Conservation (phyloP, 1,140 invertebrate genomes). For the Scylla paramamosain region DNA sequence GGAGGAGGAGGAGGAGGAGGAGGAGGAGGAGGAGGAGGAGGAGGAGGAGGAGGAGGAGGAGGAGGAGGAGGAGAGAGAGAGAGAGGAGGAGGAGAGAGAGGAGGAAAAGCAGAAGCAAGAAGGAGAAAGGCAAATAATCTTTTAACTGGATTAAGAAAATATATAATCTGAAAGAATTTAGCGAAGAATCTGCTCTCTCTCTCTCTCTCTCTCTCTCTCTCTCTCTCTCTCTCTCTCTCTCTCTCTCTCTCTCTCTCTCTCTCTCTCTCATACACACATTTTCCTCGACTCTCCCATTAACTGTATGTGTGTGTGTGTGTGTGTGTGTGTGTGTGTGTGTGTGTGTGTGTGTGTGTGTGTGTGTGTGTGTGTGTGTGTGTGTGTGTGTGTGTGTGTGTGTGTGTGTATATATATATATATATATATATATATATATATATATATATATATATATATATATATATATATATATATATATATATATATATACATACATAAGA, state of each 20-base stretch:
- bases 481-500: background rate
- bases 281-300: too few relatives aligned
- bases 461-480: constrained; percentile 38
- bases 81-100: background rate
- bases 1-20: background rate
- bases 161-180: too few relatives aligned
- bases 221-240: too few relatives aligned
- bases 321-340: background rate
- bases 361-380: constrained; percentile 35
- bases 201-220: too few relatives aligned
- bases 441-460: constrained; percentile 38
- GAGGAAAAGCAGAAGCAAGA: background rate
- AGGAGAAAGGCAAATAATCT: too few relatives aligned
- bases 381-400: constrained; percentile 12
- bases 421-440: background rate
- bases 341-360: constrained; percentile 35
- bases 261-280: too few relatives aligned
- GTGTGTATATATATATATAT: background rate
- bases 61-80: background rate
- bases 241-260: too few relatives aligned
- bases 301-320: too few relatives aligned
- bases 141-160: too few relatives aligned
- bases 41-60: background rate
- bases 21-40: background rate
- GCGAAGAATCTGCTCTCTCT: too few relatives aligned